A percentile compares a stretch with the other conserved stretches of the same genome.
These are phyloP conservation scores for Dermatemys mawii DNA, from an alignment of 2,113 vertebrate genomes.

Conservation along the genomic window DNA sequence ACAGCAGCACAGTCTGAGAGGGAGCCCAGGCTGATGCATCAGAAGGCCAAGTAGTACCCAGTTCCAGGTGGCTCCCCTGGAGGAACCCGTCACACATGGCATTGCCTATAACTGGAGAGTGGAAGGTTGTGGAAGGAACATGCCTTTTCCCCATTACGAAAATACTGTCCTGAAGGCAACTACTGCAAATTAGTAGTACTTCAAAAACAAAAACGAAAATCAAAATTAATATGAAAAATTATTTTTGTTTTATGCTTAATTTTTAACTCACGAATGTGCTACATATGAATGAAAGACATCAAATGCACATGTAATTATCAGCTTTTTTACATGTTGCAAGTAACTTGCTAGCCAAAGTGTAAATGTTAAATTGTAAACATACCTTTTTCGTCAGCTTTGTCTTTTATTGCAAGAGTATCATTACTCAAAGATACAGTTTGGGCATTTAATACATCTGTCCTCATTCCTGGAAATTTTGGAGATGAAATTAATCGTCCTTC, in stretches of 20 bases:
- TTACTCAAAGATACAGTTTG: slow-evolving; percentile 91
- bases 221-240: not conserved
- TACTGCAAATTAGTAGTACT: not conserved
- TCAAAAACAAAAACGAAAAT: not conserved
- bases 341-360: not conserved
- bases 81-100: no score
- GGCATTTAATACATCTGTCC: slow-evolving; percentile 89
- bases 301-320: not conserved
- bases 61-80: no score
- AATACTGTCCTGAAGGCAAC: not conserved
- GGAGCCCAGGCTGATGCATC: no score
- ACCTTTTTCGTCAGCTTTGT: slow-evolving; percentile 94
- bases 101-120: not conserved
- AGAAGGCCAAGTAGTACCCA: no score
- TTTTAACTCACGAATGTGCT: not conserved
- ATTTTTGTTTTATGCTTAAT: not conserved
- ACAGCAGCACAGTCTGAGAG: no score
- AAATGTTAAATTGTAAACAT: slow-evolving; percentile 31
- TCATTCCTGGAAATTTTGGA: slow-evolving; percentile 92
- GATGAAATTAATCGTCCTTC: slow-evolving; percentile 93
- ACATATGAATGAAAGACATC: not conserved
- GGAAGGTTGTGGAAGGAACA: not conserved
- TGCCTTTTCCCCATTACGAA: not conserved
- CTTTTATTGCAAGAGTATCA: slow-evolving; percentile 90
- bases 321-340: not conserved